Evolutionary conservation across 2,113 vertebrate species (phyloP).

Genomic region (Piliocolobus tephrosceles): DNA sequence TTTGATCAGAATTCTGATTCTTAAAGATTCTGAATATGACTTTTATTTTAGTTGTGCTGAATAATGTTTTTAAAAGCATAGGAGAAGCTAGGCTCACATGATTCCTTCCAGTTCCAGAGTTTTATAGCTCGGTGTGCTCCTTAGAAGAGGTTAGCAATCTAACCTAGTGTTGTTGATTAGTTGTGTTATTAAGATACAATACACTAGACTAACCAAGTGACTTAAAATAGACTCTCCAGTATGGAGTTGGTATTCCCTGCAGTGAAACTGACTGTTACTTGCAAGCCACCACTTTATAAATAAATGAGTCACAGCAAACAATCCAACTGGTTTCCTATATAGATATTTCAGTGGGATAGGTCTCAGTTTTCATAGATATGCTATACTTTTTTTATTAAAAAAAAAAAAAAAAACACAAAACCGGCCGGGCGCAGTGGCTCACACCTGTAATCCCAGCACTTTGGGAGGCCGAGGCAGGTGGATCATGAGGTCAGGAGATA

Average conservation of each 20-base stretch:
- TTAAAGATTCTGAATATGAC: not conserved
- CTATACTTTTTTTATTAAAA: not conserved
- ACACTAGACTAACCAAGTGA: not conserved
- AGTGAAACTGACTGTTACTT: not conserved
- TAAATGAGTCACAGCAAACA: not conserved
- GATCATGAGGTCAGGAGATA: too few species aligned
- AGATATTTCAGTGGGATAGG: not conserved
- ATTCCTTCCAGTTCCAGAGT: not conserved
- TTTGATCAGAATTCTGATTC: not conserved
- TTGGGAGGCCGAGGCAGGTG: too few species aligned
- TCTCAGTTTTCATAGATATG: not conserved
- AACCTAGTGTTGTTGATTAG: not conserved
- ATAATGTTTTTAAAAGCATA: slow-evolving; percentile 9
- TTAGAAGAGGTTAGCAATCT: not conserved
- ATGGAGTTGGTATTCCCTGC: not conserved
- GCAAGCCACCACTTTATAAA: not conserved
- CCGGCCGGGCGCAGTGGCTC: too few species aligned
- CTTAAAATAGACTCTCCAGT: not conserved
- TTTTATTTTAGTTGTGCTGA: slow-evolving; percentile 22
- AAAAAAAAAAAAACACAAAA: too few species aligned
- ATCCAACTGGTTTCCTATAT: not conserved
- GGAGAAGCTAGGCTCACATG: not conserved
- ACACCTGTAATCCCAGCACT: too few species aligned
- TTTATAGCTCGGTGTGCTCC: not conserved
- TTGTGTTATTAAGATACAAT: not conserved